phyloP scores from a whole-genome alignment of 64 coral and sea anemone genomes.

The Catalaphyllia jardinei region DNA sequence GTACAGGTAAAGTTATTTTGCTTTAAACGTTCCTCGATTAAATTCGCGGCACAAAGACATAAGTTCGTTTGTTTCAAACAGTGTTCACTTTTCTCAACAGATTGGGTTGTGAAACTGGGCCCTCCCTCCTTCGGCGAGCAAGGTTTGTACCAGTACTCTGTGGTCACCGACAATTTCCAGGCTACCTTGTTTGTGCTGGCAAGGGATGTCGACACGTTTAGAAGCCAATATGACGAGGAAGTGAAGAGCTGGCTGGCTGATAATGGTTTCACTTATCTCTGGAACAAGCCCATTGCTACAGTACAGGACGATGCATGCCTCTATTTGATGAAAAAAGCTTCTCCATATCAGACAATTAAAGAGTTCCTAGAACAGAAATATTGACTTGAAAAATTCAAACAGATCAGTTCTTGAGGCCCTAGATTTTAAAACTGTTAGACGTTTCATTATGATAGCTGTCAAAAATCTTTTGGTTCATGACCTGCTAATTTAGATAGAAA shows the following conservation, averaged over 20 bases:
- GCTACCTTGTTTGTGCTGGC: conserved; percentile 48
- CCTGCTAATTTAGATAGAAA: no score
- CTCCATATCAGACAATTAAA: conserved; percentile 5
- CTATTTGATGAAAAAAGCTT: background rate
- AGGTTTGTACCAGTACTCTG: conserved; percentile 52
- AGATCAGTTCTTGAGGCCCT: background rate
- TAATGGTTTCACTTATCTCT: conserved; percentile 43
- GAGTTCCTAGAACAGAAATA: conserved; percentile 13
- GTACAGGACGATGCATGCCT: conserved; percentile 39
- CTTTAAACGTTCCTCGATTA: no score
- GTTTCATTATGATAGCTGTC: no score
- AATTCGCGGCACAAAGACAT: no score
- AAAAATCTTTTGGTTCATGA: no score
- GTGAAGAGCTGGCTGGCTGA: conserved; percentile 31
- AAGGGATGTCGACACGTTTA: conserved; percentile 35
- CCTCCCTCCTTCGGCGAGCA: background rate
- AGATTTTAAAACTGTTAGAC: background rate
- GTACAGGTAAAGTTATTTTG: no score
- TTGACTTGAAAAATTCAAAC: background rate
- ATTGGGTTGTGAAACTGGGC: conserved; percentile 67
- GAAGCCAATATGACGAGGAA: conserved; percentile 43
- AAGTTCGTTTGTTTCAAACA: background rate
- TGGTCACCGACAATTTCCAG: conserved; percentile 18
- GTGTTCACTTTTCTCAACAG: background rate
- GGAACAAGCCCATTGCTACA: conserved; percentile 42